Conservation (phyloP, 2,888 invertebrate species). For the Tupiocoris notatus region DNA sequence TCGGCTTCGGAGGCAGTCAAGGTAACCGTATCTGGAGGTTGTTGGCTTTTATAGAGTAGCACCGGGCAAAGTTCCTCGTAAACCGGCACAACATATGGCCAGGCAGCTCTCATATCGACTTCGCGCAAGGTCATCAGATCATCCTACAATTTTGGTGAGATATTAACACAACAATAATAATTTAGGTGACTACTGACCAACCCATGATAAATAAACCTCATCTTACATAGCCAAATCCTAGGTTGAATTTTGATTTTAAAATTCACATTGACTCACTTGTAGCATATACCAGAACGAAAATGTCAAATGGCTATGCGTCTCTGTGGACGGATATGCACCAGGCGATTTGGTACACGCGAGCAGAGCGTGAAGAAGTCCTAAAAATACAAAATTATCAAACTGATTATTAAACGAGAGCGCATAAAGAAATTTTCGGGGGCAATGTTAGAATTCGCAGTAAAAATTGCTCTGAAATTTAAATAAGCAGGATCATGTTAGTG, state of each 20-base stretch:
- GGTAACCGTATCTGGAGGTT: conserved; percentile 63
- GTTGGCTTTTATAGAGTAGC: conserved; percentile 75
- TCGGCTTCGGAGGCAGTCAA: conserved; percentile 80
- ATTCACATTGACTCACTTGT: conserved; percentile 61
- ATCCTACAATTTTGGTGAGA: conserved; percentile 46
- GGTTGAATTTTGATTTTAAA: too few relatives aligned
- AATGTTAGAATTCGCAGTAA: too few relatives aligned
- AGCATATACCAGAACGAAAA: conserved; percentile 91
- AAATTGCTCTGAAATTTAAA: too few relatives aligned
- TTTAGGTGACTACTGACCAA: too few relatives aligned
- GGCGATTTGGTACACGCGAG: conserved; percentile 76
- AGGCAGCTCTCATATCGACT: conserved; percentile 46
- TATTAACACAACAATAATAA: too few relatives aligned
- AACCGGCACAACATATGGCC: conserved; percentile 68
- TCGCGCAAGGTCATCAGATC: conserved; percentile 49
- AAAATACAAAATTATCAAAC: conserved; percentile 54
- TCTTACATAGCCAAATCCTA: too few relatives aligned
- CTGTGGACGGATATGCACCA: conserved; percentile 84
- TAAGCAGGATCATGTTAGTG: too few relatives aligned
- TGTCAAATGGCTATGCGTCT: conserved; percentile 78
- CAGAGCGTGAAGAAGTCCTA: conserved; percentile 18
- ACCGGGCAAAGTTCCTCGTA: conserved; percentile 71
- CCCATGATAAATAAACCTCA: too few relatives aligned
- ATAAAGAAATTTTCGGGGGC: too few relatives aligned
- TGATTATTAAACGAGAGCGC: neutral